Conservation (phyloP, 1,140 invertebrate genomes). For the Achatina immaculata region DNA sequence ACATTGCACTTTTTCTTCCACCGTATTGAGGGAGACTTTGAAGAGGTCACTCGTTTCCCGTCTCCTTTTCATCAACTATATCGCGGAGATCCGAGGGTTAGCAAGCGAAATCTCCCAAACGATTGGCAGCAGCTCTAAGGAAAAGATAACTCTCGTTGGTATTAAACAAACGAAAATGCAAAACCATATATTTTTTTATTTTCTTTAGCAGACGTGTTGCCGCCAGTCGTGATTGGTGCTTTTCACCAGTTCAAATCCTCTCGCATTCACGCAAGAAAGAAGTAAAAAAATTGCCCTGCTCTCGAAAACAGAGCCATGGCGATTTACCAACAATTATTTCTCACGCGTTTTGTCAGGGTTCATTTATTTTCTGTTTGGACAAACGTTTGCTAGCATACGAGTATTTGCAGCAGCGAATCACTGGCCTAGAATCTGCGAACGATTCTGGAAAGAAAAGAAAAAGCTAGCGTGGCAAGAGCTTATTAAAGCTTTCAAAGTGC, state of each 20-base stretch:
- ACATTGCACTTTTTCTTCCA: background rate
- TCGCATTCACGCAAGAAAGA: background rate
- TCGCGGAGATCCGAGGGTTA: background rate
- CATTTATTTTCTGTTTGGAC: constrained; percentile 39
- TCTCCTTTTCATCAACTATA: background rate
- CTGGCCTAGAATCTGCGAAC: background rate
- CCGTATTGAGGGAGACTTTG: background rate
- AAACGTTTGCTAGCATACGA: constrained; percentile 40
- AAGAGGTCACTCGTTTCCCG: background rate
- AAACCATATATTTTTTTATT: background rate
- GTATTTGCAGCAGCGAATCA: constrained; percentile 25
- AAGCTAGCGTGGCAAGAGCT: constrained; percentile 35
- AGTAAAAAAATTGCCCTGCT: constrained; percentile 14
- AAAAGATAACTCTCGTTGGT: constrained; percentile 14
- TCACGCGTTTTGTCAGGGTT: constrained; percentile 23
- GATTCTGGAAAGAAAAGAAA: constrained; percentile 5
- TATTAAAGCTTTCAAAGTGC: constrained; percentile 40
- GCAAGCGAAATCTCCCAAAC: background rate
- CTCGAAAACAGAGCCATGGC: constrained; percentile 23
- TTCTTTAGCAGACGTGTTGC: background rate
- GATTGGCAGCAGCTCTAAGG: constrained; percentile 7
- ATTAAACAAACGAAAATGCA: background rate
- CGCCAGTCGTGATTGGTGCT: constrained; percentile 21
- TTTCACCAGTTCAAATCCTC: constrained; percentile 19
- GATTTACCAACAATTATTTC: constrained; percentile 40